Evolutionary conservation across 2,888 invertebrate genomes (phyloP).

Genomic region (Phymatocera aterrima): DNA sequence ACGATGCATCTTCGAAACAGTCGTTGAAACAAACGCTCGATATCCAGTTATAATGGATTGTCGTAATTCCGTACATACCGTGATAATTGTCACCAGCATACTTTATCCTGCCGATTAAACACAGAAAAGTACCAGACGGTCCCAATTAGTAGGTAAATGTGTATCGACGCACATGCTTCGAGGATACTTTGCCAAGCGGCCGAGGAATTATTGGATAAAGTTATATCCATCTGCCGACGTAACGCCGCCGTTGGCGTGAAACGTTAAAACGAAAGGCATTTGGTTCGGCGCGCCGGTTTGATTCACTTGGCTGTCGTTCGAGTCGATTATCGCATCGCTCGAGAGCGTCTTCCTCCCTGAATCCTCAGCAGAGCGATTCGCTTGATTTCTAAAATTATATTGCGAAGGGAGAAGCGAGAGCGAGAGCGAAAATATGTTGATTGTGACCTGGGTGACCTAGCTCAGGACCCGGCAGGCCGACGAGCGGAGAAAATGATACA

Average conservation of each 20-base stretch:
- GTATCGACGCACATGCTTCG: not conserved
- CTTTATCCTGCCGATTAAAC: too few species aligned
- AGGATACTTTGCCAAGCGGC: not conserved
- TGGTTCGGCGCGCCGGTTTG: not conserved
- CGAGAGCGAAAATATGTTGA: too few species aligned
- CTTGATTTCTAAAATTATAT: not conserved
- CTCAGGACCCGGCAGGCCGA: too few species aligned
- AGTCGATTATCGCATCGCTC: not conserved
- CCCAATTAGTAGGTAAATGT: not conserved
- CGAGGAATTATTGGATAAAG: not conserved
- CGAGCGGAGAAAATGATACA: too few species aligned
- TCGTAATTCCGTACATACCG: not conserved
- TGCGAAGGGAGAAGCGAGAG: too few species aligned
- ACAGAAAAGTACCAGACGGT: not conserved
- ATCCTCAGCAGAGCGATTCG: not conserved
- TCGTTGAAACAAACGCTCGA: not conserved
- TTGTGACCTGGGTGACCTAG: too few species aligned
- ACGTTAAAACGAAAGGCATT: slow-evolving; percentile 18
- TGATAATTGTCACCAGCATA: too few species aligned
- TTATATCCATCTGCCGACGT: not conserved
- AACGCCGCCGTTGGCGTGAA: not conserved
- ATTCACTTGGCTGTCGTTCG: not conserved
- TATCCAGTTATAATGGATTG: not conserved
- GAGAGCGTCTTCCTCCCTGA: not conserved
- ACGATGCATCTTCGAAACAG: not conserved